A percentile compares a stretch with the other conserved stretches of the same genome.
Conservation (phyloP, 92 coral and sea anemone species). For the Montipora capitata region DNA sequence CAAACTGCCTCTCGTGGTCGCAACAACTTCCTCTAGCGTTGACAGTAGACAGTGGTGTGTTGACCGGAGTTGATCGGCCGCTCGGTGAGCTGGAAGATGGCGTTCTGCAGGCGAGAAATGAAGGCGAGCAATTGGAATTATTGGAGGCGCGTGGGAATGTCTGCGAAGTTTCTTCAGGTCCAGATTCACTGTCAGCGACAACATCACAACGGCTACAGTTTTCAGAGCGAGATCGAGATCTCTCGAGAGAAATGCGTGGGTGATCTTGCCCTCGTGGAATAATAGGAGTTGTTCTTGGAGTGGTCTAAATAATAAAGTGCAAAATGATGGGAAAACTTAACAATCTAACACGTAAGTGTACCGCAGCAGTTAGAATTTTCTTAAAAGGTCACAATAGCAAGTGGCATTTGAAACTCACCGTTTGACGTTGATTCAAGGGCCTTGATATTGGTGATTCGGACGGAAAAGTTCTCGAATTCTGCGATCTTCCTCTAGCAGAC, state of each 20-base stretch:
- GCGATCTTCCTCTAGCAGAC: constrained; percentile 1
- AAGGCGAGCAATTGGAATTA: constrained; percentile 16
- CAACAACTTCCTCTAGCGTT: constrained; percentile 20
- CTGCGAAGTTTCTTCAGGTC: constrained; percentile 14
- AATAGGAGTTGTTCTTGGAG: constrained; percentile 15
- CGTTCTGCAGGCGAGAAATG: constrained; percentile 6
- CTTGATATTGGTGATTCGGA: neutral
- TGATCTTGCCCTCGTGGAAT: constrained; percentile 25
- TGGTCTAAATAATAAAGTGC: neutral
- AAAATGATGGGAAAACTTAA: neutral
- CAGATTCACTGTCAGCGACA: neutral
- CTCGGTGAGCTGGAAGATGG: constrained; percentile 14
- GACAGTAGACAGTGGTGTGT: constrained; percentile 16
- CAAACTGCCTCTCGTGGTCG: constrained; percentile 33
- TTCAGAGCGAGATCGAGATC: constrained; percentile 36
- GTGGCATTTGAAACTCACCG: neutral
- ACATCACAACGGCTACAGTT: constrained; percentile 21
- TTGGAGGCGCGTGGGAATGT: constrained; percentile 6
- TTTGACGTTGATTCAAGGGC: constrained; percentile 5
- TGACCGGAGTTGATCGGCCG: constrained; percentile 33
- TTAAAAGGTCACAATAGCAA: neutral
- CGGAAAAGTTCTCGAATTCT: neutral
- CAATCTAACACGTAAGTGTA: neutral
- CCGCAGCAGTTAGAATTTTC: neutral
- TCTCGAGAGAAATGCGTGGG: constrained; percentile 17